These are phyloP conservation scores for Eulemur mongoz DNA, from an alignment of 2,797 vertebrate genomes.

Conservation along the genomic window DNA sequence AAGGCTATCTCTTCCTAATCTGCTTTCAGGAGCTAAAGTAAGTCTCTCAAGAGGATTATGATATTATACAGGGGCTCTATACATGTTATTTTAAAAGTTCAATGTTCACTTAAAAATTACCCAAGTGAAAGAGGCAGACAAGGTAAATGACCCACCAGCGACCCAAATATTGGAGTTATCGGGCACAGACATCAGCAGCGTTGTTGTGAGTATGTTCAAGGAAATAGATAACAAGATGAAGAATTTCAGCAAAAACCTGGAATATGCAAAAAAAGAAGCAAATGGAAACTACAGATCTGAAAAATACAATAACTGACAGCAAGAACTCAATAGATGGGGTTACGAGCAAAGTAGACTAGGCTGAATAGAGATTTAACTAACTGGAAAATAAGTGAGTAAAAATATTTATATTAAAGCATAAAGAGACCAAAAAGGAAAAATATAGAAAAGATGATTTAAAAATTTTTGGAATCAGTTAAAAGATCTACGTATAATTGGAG, in stretches of 20 bases:
- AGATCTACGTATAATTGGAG: accelerated
- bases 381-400: neutral
- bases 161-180: neutral
- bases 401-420: neutral
- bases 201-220: neutral
- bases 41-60: neutral
- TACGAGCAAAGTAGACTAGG: neutral
- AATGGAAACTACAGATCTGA: neutral
- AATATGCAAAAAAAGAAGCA: neutral
- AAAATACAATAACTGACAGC: neutral
- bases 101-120: neutral
- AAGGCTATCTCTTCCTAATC: neutral
- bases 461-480: neutral
- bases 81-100: neutral
- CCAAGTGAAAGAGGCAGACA: accelerated
- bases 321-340: accelerated
- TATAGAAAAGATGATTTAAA: neutral
- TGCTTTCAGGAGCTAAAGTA: neutral
- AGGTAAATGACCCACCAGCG: neutral
- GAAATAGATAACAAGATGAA: neutral
- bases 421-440: neutral
- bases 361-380: neutral
- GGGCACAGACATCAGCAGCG: neutral
- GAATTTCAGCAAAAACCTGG: neutral
- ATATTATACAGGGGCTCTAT: neutral